Base-by-base conservation (phyloP, 2,113 vertebrate species). In the Microcebus tavaratra region DNA sequence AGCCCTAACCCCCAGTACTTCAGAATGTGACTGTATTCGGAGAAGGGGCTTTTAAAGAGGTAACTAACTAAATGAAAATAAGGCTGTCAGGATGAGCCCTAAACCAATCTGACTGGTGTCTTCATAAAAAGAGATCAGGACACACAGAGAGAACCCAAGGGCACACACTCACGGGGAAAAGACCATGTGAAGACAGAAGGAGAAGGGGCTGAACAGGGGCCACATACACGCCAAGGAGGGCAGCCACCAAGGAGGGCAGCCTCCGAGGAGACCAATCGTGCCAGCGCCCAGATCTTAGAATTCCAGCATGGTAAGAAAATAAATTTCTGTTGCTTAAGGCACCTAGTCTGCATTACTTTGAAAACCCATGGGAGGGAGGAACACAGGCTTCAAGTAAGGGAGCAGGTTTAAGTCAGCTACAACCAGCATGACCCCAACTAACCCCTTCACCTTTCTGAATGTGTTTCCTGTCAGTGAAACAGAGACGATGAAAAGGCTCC, bases 221-320 rank as follows among this genome's bases (percentile, higher is more conserved):
- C 13, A 57, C 21, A 39, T 25, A 13, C 12, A 55, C 42, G 9
- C 29, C 50, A 57, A 50, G 25, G 11, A 73, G 73, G 50, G 34
- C 45, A 17, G 17, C 27, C 50, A 12, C 29, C 50, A 57, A 50
- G 25, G 14, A 73, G 73, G 50, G 34, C 45, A 17, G 20, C 27
- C 31, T 79, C 50, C 5, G 25, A 65, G 61, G 29, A 80, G 53
- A 85, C 21, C 12, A 1, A 57, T 34, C 8, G 5, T 14, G 20
- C 18, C 0, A 0, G 18, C n/a, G n/a, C 65, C 63, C 17, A 27
- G 20, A 23, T n/a, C 65, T 61, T 39, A 17, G 50, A 18, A 25
- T 70, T 45, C 90, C 23, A 23, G 65, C 63, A 83, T 34, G 9
- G 7, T 1, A n/a, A 70, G 13, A 75, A 50, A 29, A 57, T 1